phyloP scores from a whole-genome alignment of 2,113 vertebrate species.

The Archocentrus centrarchus region DNA sequence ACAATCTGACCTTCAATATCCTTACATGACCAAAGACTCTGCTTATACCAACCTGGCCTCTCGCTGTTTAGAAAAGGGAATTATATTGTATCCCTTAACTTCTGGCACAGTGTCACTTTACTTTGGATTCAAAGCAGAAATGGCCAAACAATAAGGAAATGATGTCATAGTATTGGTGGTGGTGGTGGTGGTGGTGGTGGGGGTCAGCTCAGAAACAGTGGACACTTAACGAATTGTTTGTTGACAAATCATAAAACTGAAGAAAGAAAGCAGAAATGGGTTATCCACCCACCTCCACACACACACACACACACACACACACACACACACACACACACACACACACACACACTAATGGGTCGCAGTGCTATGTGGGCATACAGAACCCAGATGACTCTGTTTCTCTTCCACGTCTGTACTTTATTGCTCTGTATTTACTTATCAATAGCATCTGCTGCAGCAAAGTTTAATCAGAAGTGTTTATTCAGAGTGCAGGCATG shows the following conservation, averaged over 20 bases:
- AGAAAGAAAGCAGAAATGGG: conserved; percentile 42
- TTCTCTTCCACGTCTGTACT: conserved; percentile 38
- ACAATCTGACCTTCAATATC: conserved; percentile 20
- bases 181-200: background rate
- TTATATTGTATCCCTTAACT: conserved; percentile 42
- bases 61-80: conserved; percentile 58
- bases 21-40: background rate
- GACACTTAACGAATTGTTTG: conserved; percentile 45
- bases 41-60: conserved; percentile 31
- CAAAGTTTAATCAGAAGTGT: conserved; percentile 38
- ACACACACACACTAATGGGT: conserved; percentile 41
- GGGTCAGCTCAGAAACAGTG: conserved; percentile 26
- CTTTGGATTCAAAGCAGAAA: conserved; percentile 56
- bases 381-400: conserved; percentile 59
- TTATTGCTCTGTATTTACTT: conserved; percentile 27
- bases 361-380: conserved; percentile 38
- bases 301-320: background rate
- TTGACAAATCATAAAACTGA: conserved; percentile 59
- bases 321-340: background rate
- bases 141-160: conserved; percentile 30
- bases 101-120: conserved; percentile 39
- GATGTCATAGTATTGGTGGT: conserved; percentile 43
- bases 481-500: background rate
- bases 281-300: background rate
- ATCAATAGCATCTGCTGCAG: conserved; percentile 17